phyloP scores from a whole-genome alignment of 2,797 vertebrate species.

The Poecilia picta region DNA sequence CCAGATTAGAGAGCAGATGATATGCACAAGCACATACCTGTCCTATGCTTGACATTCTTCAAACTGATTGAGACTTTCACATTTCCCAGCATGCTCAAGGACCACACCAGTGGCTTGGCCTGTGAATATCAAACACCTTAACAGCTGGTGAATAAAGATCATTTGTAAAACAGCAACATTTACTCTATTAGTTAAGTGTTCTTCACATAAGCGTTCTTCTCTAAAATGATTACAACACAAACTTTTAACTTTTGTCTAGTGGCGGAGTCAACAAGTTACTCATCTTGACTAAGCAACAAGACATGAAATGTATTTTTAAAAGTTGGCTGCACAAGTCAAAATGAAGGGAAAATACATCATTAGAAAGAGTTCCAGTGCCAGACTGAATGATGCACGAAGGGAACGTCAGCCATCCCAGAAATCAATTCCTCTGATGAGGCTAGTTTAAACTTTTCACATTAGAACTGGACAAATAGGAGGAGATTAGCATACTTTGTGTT shows the following conservation, averaged over 20 bases:
- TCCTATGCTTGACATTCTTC: constrained; percentile 10
- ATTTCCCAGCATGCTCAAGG: neutral
- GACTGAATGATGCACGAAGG: neutral
- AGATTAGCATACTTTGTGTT: neutral
- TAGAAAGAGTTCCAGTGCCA: neutral
- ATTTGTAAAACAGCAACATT: neutral
- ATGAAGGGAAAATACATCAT: neutral
- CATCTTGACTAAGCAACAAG: neutral
- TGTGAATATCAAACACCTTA: neutral
- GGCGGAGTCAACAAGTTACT: neutral
- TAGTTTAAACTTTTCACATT: neutral
- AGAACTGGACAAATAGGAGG: neutral
- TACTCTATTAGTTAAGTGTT: neutral
- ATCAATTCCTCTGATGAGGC: neutral
- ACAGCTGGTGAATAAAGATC: constrained; percentile 1
- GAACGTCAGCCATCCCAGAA: neutral
- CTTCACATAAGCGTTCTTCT: neutral
- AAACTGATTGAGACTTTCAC: neutral
- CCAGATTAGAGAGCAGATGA: neutral
- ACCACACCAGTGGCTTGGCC: neutral
- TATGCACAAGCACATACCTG: constrained; percentile 2
- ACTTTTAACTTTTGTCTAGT: neutral
- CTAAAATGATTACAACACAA: neutral
- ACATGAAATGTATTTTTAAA: neutral
- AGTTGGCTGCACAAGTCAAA: constrained; percentile 1